Evolutionary conservation across 1,140 invertebrate genomes (phyloP), one percentile per base, ranked within the genome.

Genomic region (Lineus longissimus): DNA sequence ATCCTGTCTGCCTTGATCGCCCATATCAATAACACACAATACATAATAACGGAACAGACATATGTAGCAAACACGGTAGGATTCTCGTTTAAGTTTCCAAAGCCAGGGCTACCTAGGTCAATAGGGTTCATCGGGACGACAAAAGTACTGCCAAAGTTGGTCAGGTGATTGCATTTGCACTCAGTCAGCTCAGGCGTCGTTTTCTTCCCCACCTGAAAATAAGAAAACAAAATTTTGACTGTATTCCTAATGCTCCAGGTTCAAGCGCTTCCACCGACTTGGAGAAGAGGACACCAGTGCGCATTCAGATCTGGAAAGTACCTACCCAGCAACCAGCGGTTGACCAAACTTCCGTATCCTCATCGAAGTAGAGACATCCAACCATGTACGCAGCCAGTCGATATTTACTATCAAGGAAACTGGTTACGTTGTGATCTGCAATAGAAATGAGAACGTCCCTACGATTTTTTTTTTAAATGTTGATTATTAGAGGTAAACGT

Each of bases 1-100:
- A 75, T 79, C 33, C 75, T 76, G 66, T 85, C 84, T 68, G 78
- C 73, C 29, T 70, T 68, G 11, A 82, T 70, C 0, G 83, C 81
- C 76, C 81, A 85, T 19, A 84, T 76, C 0, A 80, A 63, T 9
- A 83, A 59, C 0, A 77, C 56, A 17, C 83, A 30, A 64, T 83
- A 85, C 2, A 84, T 55, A 23, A 70, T 67, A 60, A 83, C 64
- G 11, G 82, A 74, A 13, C 81, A 71, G 27, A 84, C 77, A 58
- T 84, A 80, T 0, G 81, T 82, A 15, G 62, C 61, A 64, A 73
- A 75, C 29, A 74, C 67, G 15, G 69, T 60, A 11, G 71, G 71
- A 40, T 74, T 74, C 11, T 69, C 63, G 55, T 73, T 67, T 7
- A 73, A 59, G 17, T 73, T 67, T 4, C 36, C 63, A 36, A 73